Conservation (phyloP, 2,797 vertebrate species). For the Pipistrellus pygmaeus region DNA sequence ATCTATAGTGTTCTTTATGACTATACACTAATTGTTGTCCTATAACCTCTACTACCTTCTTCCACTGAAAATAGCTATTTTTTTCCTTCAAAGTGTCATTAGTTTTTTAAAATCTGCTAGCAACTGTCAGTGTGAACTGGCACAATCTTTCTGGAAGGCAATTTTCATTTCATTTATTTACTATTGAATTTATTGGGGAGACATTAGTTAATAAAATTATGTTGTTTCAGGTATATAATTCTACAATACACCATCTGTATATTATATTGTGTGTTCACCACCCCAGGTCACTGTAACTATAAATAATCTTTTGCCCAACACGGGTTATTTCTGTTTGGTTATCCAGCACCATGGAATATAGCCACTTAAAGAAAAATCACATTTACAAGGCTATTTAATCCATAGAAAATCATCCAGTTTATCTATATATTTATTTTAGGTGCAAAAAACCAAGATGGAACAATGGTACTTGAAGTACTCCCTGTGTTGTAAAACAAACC, state of each 20-base stretch:
- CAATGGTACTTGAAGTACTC: not conserved
- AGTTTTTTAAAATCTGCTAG: constrained; percentile 30
- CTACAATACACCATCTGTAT: not conserved
- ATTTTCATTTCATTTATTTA: constrained; percentile 6
- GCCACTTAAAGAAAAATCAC: not conserved
- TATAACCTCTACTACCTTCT: not conserved
- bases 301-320: not conserved
- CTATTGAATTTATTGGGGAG: not conserved
- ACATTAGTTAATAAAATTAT: not conserved
- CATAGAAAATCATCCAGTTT: constrained; percentile 14
- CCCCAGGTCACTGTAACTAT: not conserved
- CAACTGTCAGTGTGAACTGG: not conserved
- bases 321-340: not conserved
- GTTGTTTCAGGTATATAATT: not conserved
- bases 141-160: constrained; percentile 24
- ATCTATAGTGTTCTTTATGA: constrained; percentile 22
- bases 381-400: constrained; percentile 27
- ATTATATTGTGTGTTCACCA: not conserved
- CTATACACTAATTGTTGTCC: not conserved
- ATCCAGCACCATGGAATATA: not conserved
- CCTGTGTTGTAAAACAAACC: not conserved
- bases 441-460: not conserved
- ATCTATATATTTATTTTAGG: constrained; percentile 7
- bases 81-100: constrained; percentile 5
- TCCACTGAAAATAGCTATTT: not conserved